These are phyloP conservation scores for Lordiphosa fenestrarum DNA, from an alignment of 2,888 invertebrate species.

Conservation along the genomic window DNA sequence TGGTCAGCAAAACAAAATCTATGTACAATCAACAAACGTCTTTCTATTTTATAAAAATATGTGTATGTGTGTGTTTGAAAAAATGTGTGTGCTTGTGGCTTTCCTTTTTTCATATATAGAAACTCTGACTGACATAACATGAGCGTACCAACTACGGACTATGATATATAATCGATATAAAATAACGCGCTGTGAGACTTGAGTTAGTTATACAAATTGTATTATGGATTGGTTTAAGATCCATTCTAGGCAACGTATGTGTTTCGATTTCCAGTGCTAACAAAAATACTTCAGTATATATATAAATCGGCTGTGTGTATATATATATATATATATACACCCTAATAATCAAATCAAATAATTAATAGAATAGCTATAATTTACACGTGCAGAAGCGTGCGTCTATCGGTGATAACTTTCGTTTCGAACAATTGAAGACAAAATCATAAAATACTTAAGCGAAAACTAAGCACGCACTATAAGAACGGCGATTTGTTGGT, in stretches of 20 bases:
- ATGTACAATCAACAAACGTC: constrained; percentile 2
- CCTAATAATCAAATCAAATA: neutral
- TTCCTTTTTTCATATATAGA: constrained; percentile 44
- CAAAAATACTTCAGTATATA: constrained; percentile 60
- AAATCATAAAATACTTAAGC: constrained; percentile 1
- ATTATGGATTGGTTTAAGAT: constrained; percentile 42
- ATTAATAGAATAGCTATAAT: constrained; percentile 2
- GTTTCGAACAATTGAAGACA: constrained; percentile 27
- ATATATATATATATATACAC: constrained; percentile 22
- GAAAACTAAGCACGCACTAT: constrained; percentile 80
- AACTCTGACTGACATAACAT: constrained; percentile 68
- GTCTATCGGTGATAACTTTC: constrained; percentile 52
- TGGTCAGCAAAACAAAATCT: neutral
- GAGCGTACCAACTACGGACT: constrained; percentile 44
- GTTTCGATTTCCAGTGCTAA: constrained; percentile 65
- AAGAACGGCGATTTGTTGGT: constrained; percentile 85
- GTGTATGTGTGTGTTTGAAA: constrained; percentile 10
- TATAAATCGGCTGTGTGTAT: constrained; percentile 22
- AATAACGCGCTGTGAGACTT: constrained; percentile 62
- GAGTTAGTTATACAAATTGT: constrained; percentile 62
- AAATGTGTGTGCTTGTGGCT: constrained; percentile 11
- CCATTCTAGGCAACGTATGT: constrained; percentile 67
- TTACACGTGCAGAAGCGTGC: constrained; percentile 36
- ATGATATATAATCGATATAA: constrained; percentile 42
- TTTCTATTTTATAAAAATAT: constrained; percentile 43